Percentiles rank a stretch among this genome's conserved stretches.
Evolutionary conservation across 2,888 invertebrate species (phyloP).

Genomic region (Phortica okadai): DNA sequence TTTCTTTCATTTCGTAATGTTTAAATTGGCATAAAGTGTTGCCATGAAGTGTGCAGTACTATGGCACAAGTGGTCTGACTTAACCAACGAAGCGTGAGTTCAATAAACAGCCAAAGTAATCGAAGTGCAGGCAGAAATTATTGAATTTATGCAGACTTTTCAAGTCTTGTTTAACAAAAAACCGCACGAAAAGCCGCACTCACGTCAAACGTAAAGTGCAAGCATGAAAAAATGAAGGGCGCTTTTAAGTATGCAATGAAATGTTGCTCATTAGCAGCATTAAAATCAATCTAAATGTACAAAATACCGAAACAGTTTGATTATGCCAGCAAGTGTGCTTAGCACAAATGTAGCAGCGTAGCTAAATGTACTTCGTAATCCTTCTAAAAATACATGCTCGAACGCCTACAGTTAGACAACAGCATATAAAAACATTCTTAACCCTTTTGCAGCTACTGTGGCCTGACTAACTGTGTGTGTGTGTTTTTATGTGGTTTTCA

Average conservation of each 20-base stretch:
- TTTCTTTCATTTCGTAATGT: conserved; percentile 9
- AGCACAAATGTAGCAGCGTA: neutral
- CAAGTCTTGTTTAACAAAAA: neutral
- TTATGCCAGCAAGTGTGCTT: neutral
- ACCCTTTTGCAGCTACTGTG: conserved; percentile 6
- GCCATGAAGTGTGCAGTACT: neutral
- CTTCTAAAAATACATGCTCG: neutral
- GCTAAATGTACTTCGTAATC: conserved; percentile 8
- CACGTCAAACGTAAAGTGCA: neutral
- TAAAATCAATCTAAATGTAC: conserved; percentile 18
- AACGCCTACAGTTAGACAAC: conserved; percentile 4
- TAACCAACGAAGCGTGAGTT: neutral
- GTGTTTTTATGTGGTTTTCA: conserved; percentile 17
- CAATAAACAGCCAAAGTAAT: conserved; percentile 11
- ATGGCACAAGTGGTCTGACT: neutral
- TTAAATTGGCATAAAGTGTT: neutral
- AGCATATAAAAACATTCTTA: neutral
- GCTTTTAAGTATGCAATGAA: conserved; percentile 11
- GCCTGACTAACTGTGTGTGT: neutral
- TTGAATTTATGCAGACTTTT: neutral
- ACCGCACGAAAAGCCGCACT: conserved; percentile 2
- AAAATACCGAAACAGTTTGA: neutral
- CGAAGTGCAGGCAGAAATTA: neutral
- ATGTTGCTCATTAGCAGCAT: conserved; percentile 24
- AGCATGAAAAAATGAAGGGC: too few relatives aligned